Base-by-base conservation (phyloP, 2,797 vertebrate species). In the Coilia nasus region DNA sequence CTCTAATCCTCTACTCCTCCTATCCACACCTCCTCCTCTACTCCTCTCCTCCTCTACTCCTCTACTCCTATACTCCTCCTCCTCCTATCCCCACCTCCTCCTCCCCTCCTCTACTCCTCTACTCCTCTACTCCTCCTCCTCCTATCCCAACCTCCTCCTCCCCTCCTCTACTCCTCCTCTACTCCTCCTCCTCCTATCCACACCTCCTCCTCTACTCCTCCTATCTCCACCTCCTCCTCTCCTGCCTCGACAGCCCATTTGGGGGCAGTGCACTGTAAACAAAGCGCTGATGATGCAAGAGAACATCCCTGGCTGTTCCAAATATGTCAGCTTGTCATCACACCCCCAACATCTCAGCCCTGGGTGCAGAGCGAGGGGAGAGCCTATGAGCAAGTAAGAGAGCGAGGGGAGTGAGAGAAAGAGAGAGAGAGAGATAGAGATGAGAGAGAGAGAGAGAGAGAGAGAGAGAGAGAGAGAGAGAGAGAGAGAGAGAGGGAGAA, bases 301-400 rank as follows among this genome's bases (percentile, higher is more conserved):
- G 78, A 83, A 82, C 82, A 87, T 84, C 81, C 85, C 21, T 46
- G 81, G 67, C 87, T 81, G 84, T 81, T 88, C 86, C 85, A 85
- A 80, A 87, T 83, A 88, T 84, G 84, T 87, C 88, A 89, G 87
- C 82, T 71, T 87, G 83, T 87, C 81, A 85, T 88, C 88, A 85
- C 23, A 31, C 15, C 67, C 67, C 59, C 86, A 83, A 89, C 84
- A 62, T 60, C 81, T 47, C 50, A 15, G 14, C 83, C 75, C 82
- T 67, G 54, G 35, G 44, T 11, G 35, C 2, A 15, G 59, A n/a
- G n/a, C n/a, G n/a, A n/a, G n/a, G n/a, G n/a, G n/a, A 85, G 81
- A 46, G 78, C 67, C 46, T n/a, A 44, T 28, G 83, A 35, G 82
- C 46, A 10, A 57, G n/a, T 7, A 19, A 21, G 31, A 78, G 31